These are phyloP conservation scores for Platichthys stellatus DNA, from an alignment of 2,113 vertebrate species.

Conservation along the genomic window DNA sequence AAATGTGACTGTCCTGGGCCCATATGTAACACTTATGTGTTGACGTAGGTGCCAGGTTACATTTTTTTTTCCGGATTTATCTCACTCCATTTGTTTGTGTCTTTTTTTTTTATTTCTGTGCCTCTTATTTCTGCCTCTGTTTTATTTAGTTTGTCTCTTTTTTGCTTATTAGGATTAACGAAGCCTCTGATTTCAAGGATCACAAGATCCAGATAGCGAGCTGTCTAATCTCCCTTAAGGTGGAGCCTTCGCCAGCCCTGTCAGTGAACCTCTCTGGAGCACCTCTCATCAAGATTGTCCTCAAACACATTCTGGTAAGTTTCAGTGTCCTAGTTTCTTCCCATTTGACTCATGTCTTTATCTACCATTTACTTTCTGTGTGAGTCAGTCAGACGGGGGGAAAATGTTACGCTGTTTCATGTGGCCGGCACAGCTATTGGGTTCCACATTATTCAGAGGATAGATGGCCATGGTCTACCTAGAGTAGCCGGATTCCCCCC, in stretches of 20 bases:
- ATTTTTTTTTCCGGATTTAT: not conserved
- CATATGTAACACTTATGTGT: slow-evolving; percentile 44
- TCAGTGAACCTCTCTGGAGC: slow-evolving; percentile 87
- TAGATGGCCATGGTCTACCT: slow-evolving; percentile 17
- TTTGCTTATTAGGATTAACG: slow-evolving; percentile 83
- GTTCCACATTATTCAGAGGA: slow-evolving; percentile 58
- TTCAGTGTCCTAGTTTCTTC: not conserved
- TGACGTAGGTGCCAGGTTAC: slow-evolving; percentile 1
- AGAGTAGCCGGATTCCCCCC: not conserved
- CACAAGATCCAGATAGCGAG: slow-evolving; percentile 88
- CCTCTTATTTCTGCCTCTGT: not conserved
- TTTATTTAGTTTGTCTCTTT: not conserved
- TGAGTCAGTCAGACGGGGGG: slow-evolving; percentile 29
- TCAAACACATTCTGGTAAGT: slow-evolving; percentile 90
- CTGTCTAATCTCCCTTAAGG: slow-evolving; percentile 89
- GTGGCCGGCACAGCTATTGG: slow-evolving; percentile 3
- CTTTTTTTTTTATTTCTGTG: slow-evolving; percentile 26
- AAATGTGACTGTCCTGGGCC: slow-evolving; percentile 41
- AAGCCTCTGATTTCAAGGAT: slow-evolving; percentile 80
- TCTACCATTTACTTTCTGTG: not conserved
- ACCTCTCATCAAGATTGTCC: slow-evolving; percentile 89
- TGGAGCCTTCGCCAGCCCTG: slow-evolving; percentile 87
- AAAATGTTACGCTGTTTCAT: slow-evolving; percentile 31
- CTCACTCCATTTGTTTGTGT: not conserved
- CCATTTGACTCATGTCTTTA: slow-evolving; percentile 15